These are phyloP conservation scores for Trigoniulus corallinus DNA, from an alignment of 1,140 invertebrate species.

Conservation along the genomic window DNA sequence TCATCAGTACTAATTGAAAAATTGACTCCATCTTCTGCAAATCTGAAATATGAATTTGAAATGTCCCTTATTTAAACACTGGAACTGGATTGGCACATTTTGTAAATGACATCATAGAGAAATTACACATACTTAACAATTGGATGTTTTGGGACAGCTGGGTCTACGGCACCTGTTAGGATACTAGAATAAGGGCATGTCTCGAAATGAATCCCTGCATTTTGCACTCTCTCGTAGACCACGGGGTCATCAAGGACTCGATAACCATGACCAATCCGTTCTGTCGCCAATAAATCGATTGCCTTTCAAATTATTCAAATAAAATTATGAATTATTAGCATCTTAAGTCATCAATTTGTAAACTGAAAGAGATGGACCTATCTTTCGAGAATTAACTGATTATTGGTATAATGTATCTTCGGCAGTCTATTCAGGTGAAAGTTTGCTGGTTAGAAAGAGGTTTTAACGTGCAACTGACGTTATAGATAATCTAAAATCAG, in stretches of 20 bases:
- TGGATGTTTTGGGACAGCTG: slow-evolving; percentile 5
- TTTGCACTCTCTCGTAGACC: not conserved
- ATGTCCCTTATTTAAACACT: slow-evolving; percentile 5
- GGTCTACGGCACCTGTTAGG: slow-evolving; percentile 33
- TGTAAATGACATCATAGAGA: not conserved
- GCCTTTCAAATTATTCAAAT: slow-evolving; percentile 21
- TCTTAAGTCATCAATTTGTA: too few relatives aligned
- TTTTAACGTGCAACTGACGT: too few relatives aligned
- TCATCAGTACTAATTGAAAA: slow-evolving; percentile 44
- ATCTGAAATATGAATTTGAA: slow-evolving; percentile 20
- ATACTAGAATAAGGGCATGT: slow-evolving; percentile 39
- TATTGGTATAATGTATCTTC: too few relatives aligned
- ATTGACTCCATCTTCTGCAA: slow-evolving; percentile 37
- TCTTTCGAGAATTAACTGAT: too few relatives aligned
- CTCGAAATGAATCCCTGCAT: slow-evolving; percentile 31
- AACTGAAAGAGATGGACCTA: too few relatives aligned
- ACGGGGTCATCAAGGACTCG: slow-evolving; percentile 24
- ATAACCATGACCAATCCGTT: slow-evolving; percentile 44
- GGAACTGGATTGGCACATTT: too few relatives aligned
- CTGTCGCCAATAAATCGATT: slow-evolving; percentile 32
- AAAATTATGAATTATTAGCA: not conserved
- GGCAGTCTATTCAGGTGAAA: too few relatives aligned
- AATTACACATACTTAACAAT: slow-evolving; percentile 2
- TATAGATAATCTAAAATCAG: too few relatives aligned
- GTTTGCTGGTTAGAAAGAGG: too few relatives aligned